Conservation (phyloP, 64 coral and sea anemone genomes). For the Platygyra sinensis region DNA sequence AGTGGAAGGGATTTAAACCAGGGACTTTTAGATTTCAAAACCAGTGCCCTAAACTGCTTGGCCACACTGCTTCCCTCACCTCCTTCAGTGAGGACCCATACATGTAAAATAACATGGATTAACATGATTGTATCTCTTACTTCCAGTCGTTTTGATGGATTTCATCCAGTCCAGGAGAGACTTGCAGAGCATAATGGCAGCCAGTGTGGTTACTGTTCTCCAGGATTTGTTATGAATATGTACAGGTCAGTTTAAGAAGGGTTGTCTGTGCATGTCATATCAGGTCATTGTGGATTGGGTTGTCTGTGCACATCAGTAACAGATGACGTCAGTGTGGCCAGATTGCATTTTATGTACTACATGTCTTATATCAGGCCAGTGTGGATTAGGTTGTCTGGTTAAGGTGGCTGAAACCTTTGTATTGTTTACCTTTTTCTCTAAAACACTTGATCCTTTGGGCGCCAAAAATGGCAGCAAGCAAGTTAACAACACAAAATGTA, state of each 20-base stretch:
- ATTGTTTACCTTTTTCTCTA: too few species aligned
- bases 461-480: too few species aligned
- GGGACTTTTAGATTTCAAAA: too few species aligned
- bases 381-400: neutral
- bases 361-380: neutral
- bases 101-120: neutral
- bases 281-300: neutral
- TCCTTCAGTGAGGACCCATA: too few species aligned
- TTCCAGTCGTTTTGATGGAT: conserved; percentile 61
- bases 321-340: conserved; percentile 34
- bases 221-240: conserved; percentile 91
- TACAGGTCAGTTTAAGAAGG: conserved; percentile 49
- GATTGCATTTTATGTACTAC: neutral
- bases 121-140: neutral
- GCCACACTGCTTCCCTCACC: too few species aligned
- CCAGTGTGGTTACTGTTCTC: conserved; percentile 90
- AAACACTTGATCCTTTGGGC: too few species aligned
- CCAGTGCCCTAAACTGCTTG: too few species aligned
- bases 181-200: conserved; percentile 84
- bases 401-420: too few species aligned
- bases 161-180: conserved; percentile 76
- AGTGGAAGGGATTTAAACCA: too few species aligned
- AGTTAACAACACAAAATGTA: too few species aligned
- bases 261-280: neutral
- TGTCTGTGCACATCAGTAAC: neutral